Conservation (phyloP, 2,113 vertebrate species). For the Scopus umbretta region DNA sequence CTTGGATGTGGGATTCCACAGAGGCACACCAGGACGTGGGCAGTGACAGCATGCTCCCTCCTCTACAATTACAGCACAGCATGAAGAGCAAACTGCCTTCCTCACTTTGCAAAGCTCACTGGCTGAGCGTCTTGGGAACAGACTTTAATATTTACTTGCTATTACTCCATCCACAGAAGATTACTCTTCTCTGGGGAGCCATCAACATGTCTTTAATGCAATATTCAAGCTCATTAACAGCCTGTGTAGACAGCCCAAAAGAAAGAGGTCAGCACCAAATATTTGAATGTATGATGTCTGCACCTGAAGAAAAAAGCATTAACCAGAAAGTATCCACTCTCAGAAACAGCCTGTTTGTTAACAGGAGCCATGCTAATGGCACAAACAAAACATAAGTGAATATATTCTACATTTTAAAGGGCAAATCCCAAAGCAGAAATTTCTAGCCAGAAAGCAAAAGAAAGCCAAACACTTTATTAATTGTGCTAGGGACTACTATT, state of each 20-base stretch:
- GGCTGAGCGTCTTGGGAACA: background rate
- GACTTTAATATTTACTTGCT: conserved; percentile 19
- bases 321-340: conserved; percentile 1
- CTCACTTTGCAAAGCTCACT: background rate
- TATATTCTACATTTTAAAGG: background rate
- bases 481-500: background rate
- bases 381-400: background rate
- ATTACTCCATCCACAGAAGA: background rate
- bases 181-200: background rate
- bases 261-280: background rate
- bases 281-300: background rate
- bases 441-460: background rate
- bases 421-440: background rate
- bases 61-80: background rate
- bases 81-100: background rate
- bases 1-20: background rate
- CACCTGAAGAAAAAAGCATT: conserved; percentile 35
- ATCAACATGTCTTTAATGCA: background rate
- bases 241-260: background rate
- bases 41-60: background rate
- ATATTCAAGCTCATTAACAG: conserved; percentile 26
- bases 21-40: accelerated
- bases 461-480: background rate
- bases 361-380: background rate
- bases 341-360: background rate